Evolutionary conservation across 2,888 invertebrate genomes (phyloP).

Genomic region (Heteromyza rotundicornis): DNA sequence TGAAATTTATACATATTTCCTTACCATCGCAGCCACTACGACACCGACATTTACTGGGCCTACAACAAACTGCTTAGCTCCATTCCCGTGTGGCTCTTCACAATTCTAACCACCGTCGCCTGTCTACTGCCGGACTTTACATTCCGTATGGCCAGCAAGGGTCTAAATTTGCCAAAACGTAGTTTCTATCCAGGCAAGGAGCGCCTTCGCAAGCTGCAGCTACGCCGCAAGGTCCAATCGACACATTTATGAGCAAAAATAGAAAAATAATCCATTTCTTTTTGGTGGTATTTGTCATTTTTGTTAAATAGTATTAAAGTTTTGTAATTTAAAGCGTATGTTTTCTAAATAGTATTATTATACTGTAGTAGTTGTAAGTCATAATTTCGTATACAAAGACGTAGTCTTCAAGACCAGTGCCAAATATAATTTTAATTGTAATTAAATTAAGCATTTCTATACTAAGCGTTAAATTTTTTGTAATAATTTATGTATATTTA

Average conservation of each 20-base stretch:
- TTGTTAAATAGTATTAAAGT: conserved; percentile 6
- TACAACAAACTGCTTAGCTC: conserved; percentile 69
- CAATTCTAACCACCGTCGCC: conserved; percentile 64
- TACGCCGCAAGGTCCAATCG: conserved; percentile 44
- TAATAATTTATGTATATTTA: conserved; percentile 1
- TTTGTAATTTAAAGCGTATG: not conserved
- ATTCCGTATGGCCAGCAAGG: conserved; percentile 47
- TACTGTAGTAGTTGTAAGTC: not conserved
- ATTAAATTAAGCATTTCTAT: not conserved
- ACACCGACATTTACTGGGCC: conserved; percentile 68
- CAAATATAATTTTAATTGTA: conserved; percentile 13
- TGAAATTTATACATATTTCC: not conserved
- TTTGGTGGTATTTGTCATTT: not conserved
- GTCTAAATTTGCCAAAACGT: conserved; percentile 48
- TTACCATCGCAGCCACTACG: conserved; percentile 63
- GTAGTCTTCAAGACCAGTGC: conserved; percentile 14
- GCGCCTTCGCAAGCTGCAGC: conserved; percentile 38
- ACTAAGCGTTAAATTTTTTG: not conserved
- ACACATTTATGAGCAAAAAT: conserved; percentile 44
- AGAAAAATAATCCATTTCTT: not conserved
- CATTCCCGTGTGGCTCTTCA: conserved; percentile 68
- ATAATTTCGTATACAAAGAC: not conserved
- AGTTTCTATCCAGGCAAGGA: conserved; percentile 54
- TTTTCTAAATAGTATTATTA: not conserved
- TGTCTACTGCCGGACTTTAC: conserved; percentile 68